phyloP scores from a whole-genome alignment of 2,797 vertebrate genomes.

The Poecilia gillii region DNA sequence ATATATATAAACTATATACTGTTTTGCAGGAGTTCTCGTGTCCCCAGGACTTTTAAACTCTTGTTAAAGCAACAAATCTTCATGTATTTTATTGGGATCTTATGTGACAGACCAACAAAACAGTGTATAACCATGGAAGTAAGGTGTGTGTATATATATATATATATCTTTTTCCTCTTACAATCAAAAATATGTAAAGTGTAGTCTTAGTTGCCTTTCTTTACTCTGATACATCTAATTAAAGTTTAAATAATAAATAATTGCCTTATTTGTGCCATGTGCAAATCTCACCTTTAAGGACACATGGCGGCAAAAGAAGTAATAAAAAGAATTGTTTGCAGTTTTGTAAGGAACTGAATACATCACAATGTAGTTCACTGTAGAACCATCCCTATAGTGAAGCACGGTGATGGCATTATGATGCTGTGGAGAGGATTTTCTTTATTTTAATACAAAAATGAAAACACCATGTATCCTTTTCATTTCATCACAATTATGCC shows the following conservation, averaged over 20 bases:
- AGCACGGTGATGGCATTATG: neutral
- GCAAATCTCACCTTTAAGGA: neutral
- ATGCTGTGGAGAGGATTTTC: neutral
- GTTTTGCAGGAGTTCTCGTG: neutral
- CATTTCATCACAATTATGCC: neutral
- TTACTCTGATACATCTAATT: neutral
- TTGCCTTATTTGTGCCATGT: neutral
- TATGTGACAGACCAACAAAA: neutral
- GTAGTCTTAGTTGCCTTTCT: too few relatives aligned
- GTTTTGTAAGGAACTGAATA: neutral
- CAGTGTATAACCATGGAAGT: neutral
- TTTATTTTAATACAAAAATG: neutral
- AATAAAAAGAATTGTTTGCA: neutral
- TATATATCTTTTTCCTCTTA: too few relatives aligned
- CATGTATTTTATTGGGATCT: neutral
- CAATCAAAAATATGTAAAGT: too few relatives aligned
- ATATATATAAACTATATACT: neutral
- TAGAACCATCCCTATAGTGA: neutral
- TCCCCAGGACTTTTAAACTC: neutral
- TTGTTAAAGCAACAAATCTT: neutral
- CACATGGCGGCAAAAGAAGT: neutral
- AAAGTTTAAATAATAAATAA: neutral
- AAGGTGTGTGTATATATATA: too few relatives aligned
- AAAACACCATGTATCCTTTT: neutral
- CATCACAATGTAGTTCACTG: neutral